phyloP scores from a whole-genome alignment of 2,888 invertebrate species.

The Hyppa rectilinea region DNA sequence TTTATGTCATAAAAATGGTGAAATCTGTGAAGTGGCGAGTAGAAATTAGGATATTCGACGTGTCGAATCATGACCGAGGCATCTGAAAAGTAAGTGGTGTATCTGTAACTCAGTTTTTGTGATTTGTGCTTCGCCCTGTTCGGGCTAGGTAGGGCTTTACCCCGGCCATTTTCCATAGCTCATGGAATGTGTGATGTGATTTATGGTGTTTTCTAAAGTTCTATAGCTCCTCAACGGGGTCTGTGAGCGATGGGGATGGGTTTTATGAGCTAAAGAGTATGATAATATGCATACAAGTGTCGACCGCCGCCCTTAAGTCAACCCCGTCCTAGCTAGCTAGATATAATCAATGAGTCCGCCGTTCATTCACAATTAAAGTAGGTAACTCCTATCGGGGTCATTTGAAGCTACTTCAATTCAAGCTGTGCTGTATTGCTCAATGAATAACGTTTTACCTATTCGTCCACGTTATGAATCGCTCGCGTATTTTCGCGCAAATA shows the following conservation, averaged over 20 bases:
- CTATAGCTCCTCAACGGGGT: constrained; percentile 53
- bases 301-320: constrained; percentile 88
- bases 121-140: constrained; percentile 81
- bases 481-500: constrained; percentile 68
- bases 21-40: constrained; percentile 95
- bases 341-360: constrained; percentile 86
- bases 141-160: constrained; percentile 85
- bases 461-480: constrained; percentile 46
- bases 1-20: constrained; percentile 96
- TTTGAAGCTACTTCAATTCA: constrained; percentile 80
- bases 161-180: constrained; percentile 89
- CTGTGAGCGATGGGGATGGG: constrained; percentile 30
- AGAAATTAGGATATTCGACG: constrained; percentile 96
- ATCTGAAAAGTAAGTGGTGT: constrained; percentile 96
- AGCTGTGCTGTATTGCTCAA: constrained; percentile 74
- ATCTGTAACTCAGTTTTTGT: constrained; percentile 79
- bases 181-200: constrained; percentile 76
- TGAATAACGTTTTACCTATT: constrained; percentile 70
- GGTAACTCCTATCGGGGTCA: constrained; percentile 86
- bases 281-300: constrained; percentile 66
- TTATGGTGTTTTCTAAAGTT: constrained; percentile 71
- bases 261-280: constrained; percentile 63
- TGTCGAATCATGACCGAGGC: constrained; percentile 97
- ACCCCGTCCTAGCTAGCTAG: constrained; percentile 76
- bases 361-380: constrained; percentile 89